Evolutionary conservation across 2,888 invertebrate genomes (phyloP).

Genomic region (Cantharis rufa): DNA sequence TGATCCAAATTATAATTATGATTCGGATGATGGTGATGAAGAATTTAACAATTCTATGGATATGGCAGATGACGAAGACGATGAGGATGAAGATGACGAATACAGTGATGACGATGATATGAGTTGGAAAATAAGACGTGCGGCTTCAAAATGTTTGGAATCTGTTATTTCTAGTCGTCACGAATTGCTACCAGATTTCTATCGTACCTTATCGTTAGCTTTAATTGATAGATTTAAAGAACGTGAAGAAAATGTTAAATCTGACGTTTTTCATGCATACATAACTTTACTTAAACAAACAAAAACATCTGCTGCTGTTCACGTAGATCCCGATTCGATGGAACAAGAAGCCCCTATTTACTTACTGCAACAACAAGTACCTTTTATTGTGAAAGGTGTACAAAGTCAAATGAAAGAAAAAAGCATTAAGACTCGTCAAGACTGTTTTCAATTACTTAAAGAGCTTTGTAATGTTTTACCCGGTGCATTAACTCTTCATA

Average conservation of each 20-base stretch:
- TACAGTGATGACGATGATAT: constrained; percentile 99
- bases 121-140: constrained; percentile 97
- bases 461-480: constrained; percentile 89
- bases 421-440: constrained; percentile 87
- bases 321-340: constrained; percentile 71
- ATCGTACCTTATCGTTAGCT: constrained; percentile 85
- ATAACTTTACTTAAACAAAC: constrained; percentile 92
- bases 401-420: constrained; percentile 84
- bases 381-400: constrained; percentile 83
- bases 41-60: constrained; percentile 75
- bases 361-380: constrained; percentile 67
- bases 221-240: constrained; percentile 92
- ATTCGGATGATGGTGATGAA: constrained; percentile 72
- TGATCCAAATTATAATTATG: constrained; percentile 99
- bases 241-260: constrained; percentile 99
- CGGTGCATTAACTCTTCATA: constrained; percentile 75
- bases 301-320: constrained; percentile 68
- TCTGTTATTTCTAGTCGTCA: constrained; percentile 91
- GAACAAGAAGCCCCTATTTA: constrained; percentile 74
- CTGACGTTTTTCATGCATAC: constrained; percentile 96
- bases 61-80: constrained; percentile 67
- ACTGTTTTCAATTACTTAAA: constrained; percentile 87
- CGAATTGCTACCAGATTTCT: constrained; percentile 88
- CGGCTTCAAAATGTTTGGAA: constrained; percentile 97
- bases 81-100: constrained; percentile 86